Base-by-base conservation (phyloP, 1,140 invertebrate genomes). In the Calosoma granatense region DNA sequence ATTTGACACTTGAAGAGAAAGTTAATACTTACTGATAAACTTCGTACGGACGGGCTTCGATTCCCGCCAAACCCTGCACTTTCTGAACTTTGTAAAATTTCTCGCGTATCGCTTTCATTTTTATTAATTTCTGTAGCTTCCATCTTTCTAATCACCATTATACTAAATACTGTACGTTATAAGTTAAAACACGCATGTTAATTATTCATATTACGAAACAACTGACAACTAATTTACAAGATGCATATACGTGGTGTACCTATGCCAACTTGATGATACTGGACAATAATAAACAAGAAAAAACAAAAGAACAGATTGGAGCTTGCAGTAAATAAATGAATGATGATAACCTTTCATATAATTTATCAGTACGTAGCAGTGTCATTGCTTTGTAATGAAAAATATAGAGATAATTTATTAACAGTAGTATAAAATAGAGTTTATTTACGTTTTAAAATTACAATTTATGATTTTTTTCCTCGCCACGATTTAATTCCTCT, bases 1-100 rank as follows among this genome's bases (percentile, higher is more conserved):
- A n/a, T n/a, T n/a, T n/a, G n/a, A n/a, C n/a, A n/a, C n/a, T n/a
- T n/a, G n/a, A n/a, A n/a, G n/a, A n/a, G n/a, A n/a, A n/a, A n/a
- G n/a, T n/a, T n/a, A n/a, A n/a, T n/a, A 51, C 55, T 51, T 47
- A 56, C 55, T 14, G 41, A 56, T 30, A 54, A 54, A 36, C 53
- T 54, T 17, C 22, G 22, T 2, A 54, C 4, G 4, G 53, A 54
- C 2, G 53, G 22, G 2, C 20, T 54, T 47, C 41, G 6, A 47
- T 47, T 47, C 4, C 41, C 41, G 6, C 41, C 41, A 47, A 11
- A 17, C 17, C 41, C 17, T 11, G 9, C 17, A 47, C 15, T 6
- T 47, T 47, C 6, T 12, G 41, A 12, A 47, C 41, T 47, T 47
- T 47, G 41, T 17, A 47, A 47, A 4, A 47, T 4, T 11, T 47